These are phyloP conservation scores for Drosophila watanabei DNA, from an alignment of 1,140 invertebrate genomes.

Conservation along the genomic window DNA sequence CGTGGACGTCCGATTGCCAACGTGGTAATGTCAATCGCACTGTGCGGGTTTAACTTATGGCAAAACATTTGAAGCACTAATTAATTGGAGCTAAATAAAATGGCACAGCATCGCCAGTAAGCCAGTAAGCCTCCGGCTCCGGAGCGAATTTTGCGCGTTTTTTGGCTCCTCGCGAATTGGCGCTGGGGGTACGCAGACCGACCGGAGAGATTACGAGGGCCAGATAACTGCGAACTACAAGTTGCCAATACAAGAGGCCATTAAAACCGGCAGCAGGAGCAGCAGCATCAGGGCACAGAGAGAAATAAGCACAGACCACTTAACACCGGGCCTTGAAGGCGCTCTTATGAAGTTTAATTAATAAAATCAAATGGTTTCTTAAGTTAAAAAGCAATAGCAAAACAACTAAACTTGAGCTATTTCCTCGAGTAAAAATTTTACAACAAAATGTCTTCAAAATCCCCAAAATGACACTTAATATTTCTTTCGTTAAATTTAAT, in stretches of 20 bases:
- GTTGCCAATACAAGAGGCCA: conserved; percentile 85
- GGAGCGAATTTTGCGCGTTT: conserved; percentile 56
- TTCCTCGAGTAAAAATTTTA: too few relatives aligned
- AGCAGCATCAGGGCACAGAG: conserved; percentile 20
- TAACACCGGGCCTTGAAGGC: background rate
- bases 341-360: background rate
- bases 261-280: conserved; percentile 74
- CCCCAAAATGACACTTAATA: too few relatives aligned
- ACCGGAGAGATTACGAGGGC: conserved; percentile 75
- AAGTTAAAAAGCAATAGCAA: background rate
- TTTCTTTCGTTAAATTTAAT: too few relatives aligned
- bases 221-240: conserved; percentile 85
- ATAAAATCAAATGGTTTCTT: background rate
- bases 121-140: conserved; percentile 12
- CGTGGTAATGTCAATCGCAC: conserved; percentile 83
- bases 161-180: conserved; percentile 57
- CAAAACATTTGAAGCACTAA: conserved; percentile 86
- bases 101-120: conserved; percentile 72
- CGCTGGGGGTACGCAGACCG: conserved; percentile 70
- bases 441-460: too few relatives aligned
- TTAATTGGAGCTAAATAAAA: conserved; percentile 86
- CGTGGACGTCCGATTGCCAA: conserved; percentile 65
- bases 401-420: background rate
- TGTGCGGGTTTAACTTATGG: conserved; percentile 85
- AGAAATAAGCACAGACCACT: background rate